Conservation (phyloP, 2,797 vertebrate species). For the Phoxinus dragarum region DNA sequence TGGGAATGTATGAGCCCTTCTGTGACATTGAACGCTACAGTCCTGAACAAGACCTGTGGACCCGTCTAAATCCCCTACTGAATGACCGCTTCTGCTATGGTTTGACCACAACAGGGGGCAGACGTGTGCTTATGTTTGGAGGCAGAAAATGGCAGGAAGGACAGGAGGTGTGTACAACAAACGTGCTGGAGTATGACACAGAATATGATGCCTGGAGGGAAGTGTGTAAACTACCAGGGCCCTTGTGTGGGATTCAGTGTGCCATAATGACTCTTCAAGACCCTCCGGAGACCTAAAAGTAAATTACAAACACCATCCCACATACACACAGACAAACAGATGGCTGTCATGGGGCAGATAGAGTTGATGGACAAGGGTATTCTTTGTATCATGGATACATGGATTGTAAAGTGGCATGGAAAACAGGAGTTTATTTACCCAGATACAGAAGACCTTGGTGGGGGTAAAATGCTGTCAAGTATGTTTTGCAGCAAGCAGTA, state of each 20-base stretch:
- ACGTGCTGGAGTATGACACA: slow-evolving; percentile 89
- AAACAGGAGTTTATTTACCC: not conserved
- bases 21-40: slow-evolving; percentile 93
- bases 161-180: slow-evolving; percentile 83
- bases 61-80: slow-evolving; percentile 83
- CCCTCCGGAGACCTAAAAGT: slow-evolving; percentile 48
- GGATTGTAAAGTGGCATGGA: slow-evolving; percentile 5
- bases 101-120: slow-evolving; percentile 79
- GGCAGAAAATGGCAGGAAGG: slow-evolving; percentile 92
- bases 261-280: slow-evolving; percentile 84
- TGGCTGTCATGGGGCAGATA: slow-evolving; percentile 8
- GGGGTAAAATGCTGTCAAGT: not conserved
- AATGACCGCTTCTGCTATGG: slow-evolving; percentile 91
- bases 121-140: slow-evolving; percentile 86
- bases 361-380: slow-evolving; percentile 7
- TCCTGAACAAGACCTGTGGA: slow-evolving; percentile 84
- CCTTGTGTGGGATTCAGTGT: slow-evolving; percentile 88
- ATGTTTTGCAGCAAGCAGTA: slow-evolving; percentile 10
- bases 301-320: slow-evolving; percentile 31
- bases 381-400: slow-evolving; percentile 8
- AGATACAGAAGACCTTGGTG: slow-evolving; percentile 19
- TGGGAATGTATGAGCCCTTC: slow-evolving; percentile 93
- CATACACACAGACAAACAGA: slow-evolving; percentile 39
- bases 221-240: slow-evolving; percentile 85
- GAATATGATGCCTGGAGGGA: slow-evolving; percentile 90